Evolutionary conservation across 2,888 invertebrate species (phyloP).

Genomic region (Venusia cambrica): DNA sequence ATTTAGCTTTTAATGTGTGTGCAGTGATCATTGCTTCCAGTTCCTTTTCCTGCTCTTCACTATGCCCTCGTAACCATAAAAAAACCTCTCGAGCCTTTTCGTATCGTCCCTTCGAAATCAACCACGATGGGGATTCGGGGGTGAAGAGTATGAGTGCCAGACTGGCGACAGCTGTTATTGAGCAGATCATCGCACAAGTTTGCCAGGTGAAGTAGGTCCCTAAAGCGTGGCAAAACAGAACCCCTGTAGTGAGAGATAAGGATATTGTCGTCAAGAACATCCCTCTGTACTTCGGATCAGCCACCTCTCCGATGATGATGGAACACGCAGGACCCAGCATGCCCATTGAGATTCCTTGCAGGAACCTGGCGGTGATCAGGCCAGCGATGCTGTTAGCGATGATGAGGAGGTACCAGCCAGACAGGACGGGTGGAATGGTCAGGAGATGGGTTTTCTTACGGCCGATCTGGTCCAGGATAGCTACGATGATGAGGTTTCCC

Average conservation of each 20-base stretch:
- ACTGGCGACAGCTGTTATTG: conserved; percentile 73
- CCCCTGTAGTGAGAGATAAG: conserved; percentile 82
- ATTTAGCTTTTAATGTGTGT: conserved; percentile 57
- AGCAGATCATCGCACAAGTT: conserved; percentile 75
- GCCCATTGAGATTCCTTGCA: conserved; percentile 79
- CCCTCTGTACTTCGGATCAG: conserved; percentile 82
- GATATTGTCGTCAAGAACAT: conserved; percentile 82
- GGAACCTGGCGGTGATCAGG: conserved; percentile 74
- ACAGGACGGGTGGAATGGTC: conserved; percentile 71
- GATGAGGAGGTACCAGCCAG: conserved; percentile 82
- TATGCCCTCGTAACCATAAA: conserved; percentile 78
- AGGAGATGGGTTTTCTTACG: conserved; percentile 77
- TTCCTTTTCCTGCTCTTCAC: conserved; percentile 60
- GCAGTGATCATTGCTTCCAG: conserved; percentile 69
- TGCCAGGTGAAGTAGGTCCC: conserved; percentile 83
- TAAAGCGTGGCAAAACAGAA: conserved; percentile 82
- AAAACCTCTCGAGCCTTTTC: conserved; percentile 81
- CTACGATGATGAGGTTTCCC: conserved; percentile 80
- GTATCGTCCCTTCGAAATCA: conserved; percentile 79
- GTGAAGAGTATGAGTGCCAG: conserved; percentile 75
- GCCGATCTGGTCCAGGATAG: conserved; percentile 79
- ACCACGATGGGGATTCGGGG: conserved; percentile 86
- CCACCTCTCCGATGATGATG: conserved; percentile 82
- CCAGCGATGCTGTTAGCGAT: conserved; percentile 64
- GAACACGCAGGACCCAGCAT: conserved; percentile 77